Evolutionary conservation across 2,113 vertebrate species (phyloP).

Genomic region (Clarias magur): DNA sequence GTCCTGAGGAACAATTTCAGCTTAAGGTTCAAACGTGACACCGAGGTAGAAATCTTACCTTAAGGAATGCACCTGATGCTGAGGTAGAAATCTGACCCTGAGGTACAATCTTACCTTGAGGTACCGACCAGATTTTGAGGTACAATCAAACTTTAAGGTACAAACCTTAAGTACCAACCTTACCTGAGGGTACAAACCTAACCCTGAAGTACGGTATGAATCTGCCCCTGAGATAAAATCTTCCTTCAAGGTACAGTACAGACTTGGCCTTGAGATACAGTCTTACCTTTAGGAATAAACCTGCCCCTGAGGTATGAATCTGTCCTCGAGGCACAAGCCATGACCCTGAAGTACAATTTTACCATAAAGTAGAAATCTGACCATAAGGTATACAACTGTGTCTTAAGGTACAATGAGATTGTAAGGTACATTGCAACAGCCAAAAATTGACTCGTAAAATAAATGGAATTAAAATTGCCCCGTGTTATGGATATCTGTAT

Average conservation of each 20-base stretch:
- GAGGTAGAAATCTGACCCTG: neutral
- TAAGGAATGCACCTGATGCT: neutral
- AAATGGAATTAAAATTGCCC: neutral
- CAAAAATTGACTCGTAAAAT: neutral
- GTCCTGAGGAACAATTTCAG: neutral
- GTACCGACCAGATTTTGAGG: neutral
- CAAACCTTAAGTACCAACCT: neutral
- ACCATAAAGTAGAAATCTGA: neutral
- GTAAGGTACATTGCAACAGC: neutral
- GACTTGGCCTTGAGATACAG: neutral
- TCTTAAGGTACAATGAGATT: neutral
- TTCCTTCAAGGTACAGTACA: neutral
- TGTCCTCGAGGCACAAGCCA: neutral
- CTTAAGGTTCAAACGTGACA: neutral
- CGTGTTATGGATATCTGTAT: neutral
- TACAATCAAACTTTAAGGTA: neutral
- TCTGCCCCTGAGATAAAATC: neutral
- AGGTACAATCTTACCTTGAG: neutral
- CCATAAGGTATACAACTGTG: neutral
- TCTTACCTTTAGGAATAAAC: neutral
- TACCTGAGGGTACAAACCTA: neutral
- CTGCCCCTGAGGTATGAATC: neutral
- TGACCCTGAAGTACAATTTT: neutral
- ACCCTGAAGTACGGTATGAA: neutral
- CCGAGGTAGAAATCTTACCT: too few relatives aligned